Base-by-base conservation (phyloP, 2,888 invertebrate genomes). In the Dicyrtomina minuta region DNA sequence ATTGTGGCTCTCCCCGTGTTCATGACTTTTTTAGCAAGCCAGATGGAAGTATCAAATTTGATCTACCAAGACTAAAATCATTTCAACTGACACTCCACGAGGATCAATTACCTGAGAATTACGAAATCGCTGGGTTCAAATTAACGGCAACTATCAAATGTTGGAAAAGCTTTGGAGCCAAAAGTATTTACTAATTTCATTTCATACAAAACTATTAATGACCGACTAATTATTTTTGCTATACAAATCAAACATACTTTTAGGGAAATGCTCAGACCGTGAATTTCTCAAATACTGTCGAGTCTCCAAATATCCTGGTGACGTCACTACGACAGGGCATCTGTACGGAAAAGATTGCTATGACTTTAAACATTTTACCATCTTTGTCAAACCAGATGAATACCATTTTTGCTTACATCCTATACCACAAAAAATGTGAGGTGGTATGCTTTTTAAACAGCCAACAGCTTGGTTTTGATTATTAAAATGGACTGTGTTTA, bases 261-360 rank as follows among this genome's bases (percentile, higher is more conserved):
- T 43, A 61, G 62, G 49, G 24, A 43, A 27, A n/a, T 62, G 62
- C 24, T 24, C 1, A 6, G 26, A 62, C 22, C 41, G 13, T 6
- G 41, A n/a, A 8, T 24, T 43, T 24, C 8, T n/a, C n/a, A 8
- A 2, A 2, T 46, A 24, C 49, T 62, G 62, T n/a, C 43, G 20
- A 8, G n/a, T 24, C 49, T 15, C 20, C 17, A 1, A 44, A 26
- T 4, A 22, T 6, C 24, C 6, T n/a, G 2, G 62, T n/a, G n/a
- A n/a, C 15, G 10, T 2, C 46, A 27, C 13, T n/a, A n/a, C n/a
- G n/a, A n/a, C n/a, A n/a, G 62, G 22, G 1, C 26, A 62, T 46
- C 22, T 62, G 2, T 62, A 22, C 24, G 62, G 62, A 22, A 62
- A 62, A 24, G 44, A 26, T 26, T 62, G 62, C n/a, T 62, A 62